Percentiles rank a stretch among this genome's conserved stretches.
These are phyloP conservation scores for Podarcis lilfordi DNA, from an alignment of 2,797 vertebrate species.

Conservation along the genomic window DNA sequence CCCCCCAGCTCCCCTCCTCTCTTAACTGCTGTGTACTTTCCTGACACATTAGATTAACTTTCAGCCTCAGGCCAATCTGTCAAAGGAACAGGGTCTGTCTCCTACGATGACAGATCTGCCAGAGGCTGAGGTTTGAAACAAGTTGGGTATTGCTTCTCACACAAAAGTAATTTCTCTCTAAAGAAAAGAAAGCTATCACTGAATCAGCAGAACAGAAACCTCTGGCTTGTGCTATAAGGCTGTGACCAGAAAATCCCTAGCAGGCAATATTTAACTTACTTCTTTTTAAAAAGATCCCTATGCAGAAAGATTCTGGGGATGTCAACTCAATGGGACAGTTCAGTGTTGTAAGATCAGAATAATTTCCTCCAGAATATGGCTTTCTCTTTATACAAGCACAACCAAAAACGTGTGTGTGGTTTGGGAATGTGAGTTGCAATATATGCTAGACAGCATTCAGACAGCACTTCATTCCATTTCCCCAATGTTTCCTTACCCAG, in stretches of 20 bases:
- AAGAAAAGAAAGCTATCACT: conserved; percentile 74
- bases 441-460: too few species aligned
- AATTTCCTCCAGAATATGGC: conserved; percentile 68
- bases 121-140: conserved; percentile 78
- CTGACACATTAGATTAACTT: conserved; percentile 83
- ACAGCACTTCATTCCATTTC: too few species aligned
- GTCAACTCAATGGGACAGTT: conserved; percentile 12
- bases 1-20: conserved; percentile 38
- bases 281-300: conserved; percentile 56
- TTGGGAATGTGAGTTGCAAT: not conserved
- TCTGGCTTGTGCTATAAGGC: conserved; percentile 68
- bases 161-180: conserved; percentile 78
- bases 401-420: not conserved
- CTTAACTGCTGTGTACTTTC: conserved; percentile 68
- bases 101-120: conserved; percentile 80
- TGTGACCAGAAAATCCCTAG: conserved; percentile 73
- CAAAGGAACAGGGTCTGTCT: conserved; percentile 82
- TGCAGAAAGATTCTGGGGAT: conserved; percentile 31
- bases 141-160: conserved; percentile 78
- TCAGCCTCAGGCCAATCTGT: conserved; percentile 79
- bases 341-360: conserved; percentile 62
- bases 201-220: conserved; percentile 73
- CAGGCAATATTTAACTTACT: conserved; percentile 48
- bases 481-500: too few species aligned
- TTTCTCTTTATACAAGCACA: conserved; percentile 9